Evolutionary conservation across 2,113 vertebrate genomes (phyloP).

Genomic region (Emberiza fucata): DNA sequence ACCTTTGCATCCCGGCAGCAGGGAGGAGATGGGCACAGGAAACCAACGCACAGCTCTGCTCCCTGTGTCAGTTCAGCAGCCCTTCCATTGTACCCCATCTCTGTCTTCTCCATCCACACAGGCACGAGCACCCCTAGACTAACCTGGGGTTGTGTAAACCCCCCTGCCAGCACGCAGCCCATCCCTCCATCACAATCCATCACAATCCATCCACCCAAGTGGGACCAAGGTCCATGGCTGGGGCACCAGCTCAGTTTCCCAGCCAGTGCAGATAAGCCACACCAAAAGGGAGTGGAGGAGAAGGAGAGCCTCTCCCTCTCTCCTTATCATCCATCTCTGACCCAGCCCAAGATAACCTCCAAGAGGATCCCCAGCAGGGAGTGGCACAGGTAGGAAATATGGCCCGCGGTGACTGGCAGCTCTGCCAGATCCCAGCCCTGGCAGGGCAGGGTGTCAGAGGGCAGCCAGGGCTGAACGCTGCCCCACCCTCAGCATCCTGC

Average conservation of each 20-base stretch:
- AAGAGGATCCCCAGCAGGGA: neutral
- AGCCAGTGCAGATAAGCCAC: neutral
- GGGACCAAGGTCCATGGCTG: fast-evolving
- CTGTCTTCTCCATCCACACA: neutral
- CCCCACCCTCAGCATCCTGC: neutral
- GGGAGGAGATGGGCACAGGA: neutral
- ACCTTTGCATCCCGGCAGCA: fast-evolving
- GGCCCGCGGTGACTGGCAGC: neutral
- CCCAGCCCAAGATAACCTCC: neutral
- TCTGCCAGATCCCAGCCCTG: neutral
- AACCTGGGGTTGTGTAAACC: fast-evolving
- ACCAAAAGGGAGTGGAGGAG: fast-evolving
- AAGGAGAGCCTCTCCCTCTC: neutral
- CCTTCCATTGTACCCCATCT: fast-evolving
- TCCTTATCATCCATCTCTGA: neutral
- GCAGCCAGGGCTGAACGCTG: neutral
- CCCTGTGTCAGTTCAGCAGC: neutral
- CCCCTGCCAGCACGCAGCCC: neutral
- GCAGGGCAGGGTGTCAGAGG: neutral
- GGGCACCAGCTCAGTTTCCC: neutral
- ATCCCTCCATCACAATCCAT: neutral
- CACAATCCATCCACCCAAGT: too few relatives aligned
- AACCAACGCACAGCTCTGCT: neutral
- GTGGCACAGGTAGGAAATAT: neutral
- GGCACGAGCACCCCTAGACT: neutral